These are phyloP conservation scores for Anabas testudineus DNA, from an alignment of 2,797 vertebrate species.

Conservation along the genomic window DNA sequence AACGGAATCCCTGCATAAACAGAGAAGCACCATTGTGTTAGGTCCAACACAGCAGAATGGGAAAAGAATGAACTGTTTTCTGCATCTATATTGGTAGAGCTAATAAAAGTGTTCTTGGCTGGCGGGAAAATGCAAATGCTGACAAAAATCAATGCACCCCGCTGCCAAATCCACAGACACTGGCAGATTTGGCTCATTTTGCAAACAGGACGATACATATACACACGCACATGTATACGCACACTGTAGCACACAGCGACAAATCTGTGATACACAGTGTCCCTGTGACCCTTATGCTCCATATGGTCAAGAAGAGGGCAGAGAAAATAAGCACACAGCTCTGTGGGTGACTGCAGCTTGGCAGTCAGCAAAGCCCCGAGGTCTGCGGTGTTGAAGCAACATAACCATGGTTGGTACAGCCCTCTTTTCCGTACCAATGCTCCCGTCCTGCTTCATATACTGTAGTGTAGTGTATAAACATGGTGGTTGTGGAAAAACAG, in stretches of 20 bases:
- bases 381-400: slow-evolving; percentile 68
- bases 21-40: slow-evolving; percentile 18
- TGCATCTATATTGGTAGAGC: slow-evolving; percentile 68
- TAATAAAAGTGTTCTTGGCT: slow-evolving; percentile 76
- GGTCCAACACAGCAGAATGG: slow-evolving; percentile 52
- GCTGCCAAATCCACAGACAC: slow-evolving; percentile 74
- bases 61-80: slow-evolving; percentile 52
- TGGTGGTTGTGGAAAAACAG: slow-evolving; percentile 9
- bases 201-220: slow-evolving; percentile 56
- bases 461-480: slow-evolving; percentile 43
- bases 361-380: slow-evolving; percentile 70
- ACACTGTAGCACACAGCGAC: slow-evolving; percentile 54
- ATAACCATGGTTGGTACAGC: slow-evolving; percentile 57
- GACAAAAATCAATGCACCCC: slow-evolving; percentile 72
- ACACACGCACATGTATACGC: slow-evolving; percentile 46
- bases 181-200: slow-evolving; percentile 73
- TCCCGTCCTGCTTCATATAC: slow-evolving; percentile 50
- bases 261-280: slow-evolving; percentile 76
- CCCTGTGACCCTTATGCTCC: slow-evolving; percentile 79
- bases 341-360: slow-evolving; percentile 77
- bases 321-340: slow-evolving; percentile 77
- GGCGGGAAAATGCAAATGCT: slow-evolving; percentile 74
- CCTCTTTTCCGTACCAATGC: slow-evolving; percentile 58
- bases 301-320: slow-evolving; percentile 79
- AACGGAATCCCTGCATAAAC: slow-evolving; percentile 45